Evolutionary conservation across 2,888 invertebrate species (phyloP), one percentile per base, ranked within the genome.

Genomic region (Adelphocoris suturalis): DNA sequence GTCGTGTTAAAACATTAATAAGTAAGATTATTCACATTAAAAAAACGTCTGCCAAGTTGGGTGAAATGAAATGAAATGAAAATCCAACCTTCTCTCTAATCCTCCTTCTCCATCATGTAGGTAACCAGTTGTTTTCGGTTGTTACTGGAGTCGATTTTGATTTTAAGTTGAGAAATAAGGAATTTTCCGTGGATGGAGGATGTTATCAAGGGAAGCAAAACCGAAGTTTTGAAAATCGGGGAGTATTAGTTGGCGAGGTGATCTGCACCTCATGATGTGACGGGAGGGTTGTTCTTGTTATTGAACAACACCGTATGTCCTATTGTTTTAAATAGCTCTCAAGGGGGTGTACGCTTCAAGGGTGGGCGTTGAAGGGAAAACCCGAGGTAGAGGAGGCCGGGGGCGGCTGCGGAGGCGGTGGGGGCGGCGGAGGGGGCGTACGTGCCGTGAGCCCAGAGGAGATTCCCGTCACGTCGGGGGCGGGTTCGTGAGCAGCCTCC

Each of bases 301-400:
- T 89, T 89, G 89, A 89, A 89, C 89, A 89, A 61, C 82, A 81
- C 82, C 89, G 81, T 89, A 89, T 90, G 90, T 90, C 85, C 85
- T 90, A 90, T 90, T 90, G 90, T 90, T 90, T 90, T 90, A 90
- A 90, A 90, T 90, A 86, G 85, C 85, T 85, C 90, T 85, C 90
- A 19, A 76, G 90, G 84, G 37, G 89, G 81, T 19, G 90, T 27
- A n/a, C 28, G 89, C 13, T 4, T 28, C 19, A 84, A 61, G 82
- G 87, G 81, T 23, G 61, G 47, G 89, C 27, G 89, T 19, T 19
- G 89, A 37, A 47, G 89, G 76, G 87, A 19, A 76, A 52, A 52
- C 46, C 16, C 16, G 82, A 48, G 48, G 87, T 16, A 76, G 52
- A n/a, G 37, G 76, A 27, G 19, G 61, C 19, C 19, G 9, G 61